A percentile compares a stretch with the other conserved stretches of the same genome.
These are phyloP conservation scores for Ormyrus rosae DNA, from an alignment of 2,888 invertebrate genomes.

Conservation along the genomic window DNA sequence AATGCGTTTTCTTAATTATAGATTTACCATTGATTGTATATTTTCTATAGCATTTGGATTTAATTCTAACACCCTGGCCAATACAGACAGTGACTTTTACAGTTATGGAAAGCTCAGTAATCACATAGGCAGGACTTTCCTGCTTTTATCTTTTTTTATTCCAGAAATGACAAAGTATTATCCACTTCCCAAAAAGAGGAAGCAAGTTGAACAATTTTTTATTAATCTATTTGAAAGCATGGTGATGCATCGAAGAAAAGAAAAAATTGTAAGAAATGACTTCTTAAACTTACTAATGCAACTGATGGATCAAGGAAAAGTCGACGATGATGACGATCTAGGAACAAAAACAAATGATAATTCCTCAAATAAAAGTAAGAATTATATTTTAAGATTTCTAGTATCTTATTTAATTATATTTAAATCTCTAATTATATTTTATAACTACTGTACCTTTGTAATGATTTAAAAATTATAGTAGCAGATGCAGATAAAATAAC, in stretches of 20 bases:
- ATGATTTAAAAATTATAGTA: constrained; percentile 18
- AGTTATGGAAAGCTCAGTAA: constrained; percentile 52
- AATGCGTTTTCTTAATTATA: neutral
- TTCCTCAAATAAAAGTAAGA: no score
- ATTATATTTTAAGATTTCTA: no score
- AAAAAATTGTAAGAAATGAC: no score
- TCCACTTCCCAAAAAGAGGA: neutral
- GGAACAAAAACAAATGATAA: no score
- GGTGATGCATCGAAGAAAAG: no score
- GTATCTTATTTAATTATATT: no score
- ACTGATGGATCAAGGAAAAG: no score
- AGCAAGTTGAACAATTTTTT: neutral
- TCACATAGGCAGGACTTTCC: constrained; percentile 55
- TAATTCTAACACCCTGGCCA: constrained; percentile 31
- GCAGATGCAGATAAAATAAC: constrained; percentile 63
- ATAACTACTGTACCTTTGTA: no score
- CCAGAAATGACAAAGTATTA: constrained; percentile 49
- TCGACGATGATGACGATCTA: no score
- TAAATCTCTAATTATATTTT: no score
- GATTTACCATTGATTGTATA: constrained; percentile 44
- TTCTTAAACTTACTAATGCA: no score
- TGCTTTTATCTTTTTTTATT: constrained; percentile 52
- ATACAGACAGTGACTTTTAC: constrained; percentile 26
- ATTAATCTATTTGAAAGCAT: no score
- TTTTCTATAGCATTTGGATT: constrained; percentile 44